A percentile compares a stretch with the other conserved stretches of the same genome.
These are phyloP conservation scores for Pogonomyrmex californicus DNA, from an alignment of 1,140 invertebrate genomes.

Conservation along the genomic window DNA sequence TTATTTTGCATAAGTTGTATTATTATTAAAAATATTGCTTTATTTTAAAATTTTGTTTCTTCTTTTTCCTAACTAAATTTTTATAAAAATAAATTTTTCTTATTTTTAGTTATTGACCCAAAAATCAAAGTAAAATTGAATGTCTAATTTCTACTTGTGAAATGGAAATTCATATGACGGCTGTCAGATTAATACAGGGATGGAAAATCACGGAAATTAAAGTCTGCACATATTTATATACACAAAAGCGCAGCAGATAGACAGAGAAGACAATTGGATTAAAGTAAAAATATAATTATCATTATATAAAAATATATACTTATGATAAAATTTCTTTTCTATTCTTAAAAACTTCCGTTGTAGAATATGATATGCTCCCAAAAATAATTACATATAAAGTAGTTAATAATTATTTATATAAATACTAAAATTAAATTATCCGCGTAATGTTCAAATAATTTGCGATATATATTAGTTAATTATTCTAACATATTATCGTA, in stretches of 20 bases:
- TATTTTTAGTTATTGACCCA: slow-evolving; percentile 19
- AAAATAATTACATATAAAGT: not conserved
- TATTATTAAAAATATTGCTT: not conserved
- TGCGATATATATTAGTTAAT: not conserved
- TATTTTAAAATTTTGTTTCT: not conserved
- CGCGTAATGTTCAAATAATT: slow-evolving; percentile 19
- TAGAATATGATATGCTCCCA: not conserved
- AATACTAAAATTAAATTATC: slow-evolving; percentile 25
- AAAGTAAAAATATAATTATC: slow-evolving; percentile 13
- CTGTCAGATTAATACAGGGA: slow-evolving; percentile 19
- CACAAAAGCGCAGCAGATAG: not conserved
- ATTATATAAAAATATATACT: not conserved
- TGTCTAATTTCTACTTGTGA: slow-evolving; percentile 24
- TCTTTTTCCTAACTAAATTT: not conserved
- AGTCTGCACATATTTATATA: slow-evolving; percentile 26
- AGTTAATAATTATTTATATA: slow-evolving; percentile 2
- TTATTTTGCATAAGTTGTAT: not conserved
- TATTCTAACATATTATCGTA: not conserved
- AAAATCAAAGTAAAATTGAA: slow-evolving; percentile 45
- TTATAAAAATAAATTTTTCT: not conserved
- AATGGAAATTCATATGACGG: slow-evolving; percentile 44
- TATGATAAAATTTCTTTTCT: not conserved
- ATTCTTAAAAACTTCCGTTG: not conserved
- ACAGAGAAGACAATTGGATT: slow-evolving; percentile 12
- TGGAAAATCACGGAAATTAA: slow-evolving; percentile 54